Base-by-base conservation (phyloP, 92 coral and sea anemone species). In the Blastomussa wellsi region DNA sequence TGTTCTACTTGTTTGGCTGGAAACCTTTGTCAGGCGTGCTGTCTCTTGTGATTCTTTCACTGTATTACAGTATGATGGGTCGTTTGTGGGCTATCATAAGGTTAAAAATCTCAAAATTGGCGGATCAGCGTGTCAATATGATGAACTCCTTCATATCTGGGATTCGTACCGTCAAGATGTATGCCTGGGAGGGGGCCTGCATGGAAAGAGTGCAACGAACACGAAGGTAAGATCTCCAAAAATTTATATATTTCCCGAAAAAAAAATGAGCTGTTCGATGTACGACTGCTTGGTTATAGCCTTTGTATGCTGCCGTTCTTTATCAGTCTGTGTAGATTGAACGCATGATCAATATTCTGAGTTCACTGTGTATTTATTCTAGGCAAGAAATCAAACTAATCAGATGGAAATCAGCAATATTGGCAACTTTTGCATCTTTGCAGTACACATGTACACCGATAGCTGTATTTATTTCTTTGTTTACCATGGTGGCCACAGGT, bases 151-250 rank as follows among this genome's bases (percentile, higher is more conserved):
- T 90, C 67, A 89, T 90, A 28, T 84, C 91, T 31, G 93, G 93
- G 1, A 87, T 90, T 64, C 89, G 90, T 70, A 76, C 91, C 47
- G 88, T 90, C 77, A 90, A 90, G 73, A 90, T 87, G 93, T 83
- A 90, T 51, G 93, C 93, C 47, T 90, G 93, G 93, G 93, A 90
- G 79, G 79, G 91, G 89, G 83, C 93, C 20, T 90, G 87, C 83
- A 79, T 87, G 81, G 86, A 90, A 55, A 87, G 71, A 84, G 93
- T 90, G 68, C 86, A 69, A 52, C 67, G 78, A 35, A 36, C 78
- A 59, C 76, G 93, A 73, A 82, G 88, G 91, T 90, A 78, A n/a
- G n/a, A n/a, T n/a, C n/a, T n/a, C n/a, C n/a, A n/a, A n/a, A n/a
- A n/a, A n/a, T n/a, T n/a, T n/a, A n/a, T n/a, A n/a, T n/a, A n/a